Base-by-base conservation (phyloP, 92 coral and sea anemone species). In the Bergia puertoricense region DNA sequence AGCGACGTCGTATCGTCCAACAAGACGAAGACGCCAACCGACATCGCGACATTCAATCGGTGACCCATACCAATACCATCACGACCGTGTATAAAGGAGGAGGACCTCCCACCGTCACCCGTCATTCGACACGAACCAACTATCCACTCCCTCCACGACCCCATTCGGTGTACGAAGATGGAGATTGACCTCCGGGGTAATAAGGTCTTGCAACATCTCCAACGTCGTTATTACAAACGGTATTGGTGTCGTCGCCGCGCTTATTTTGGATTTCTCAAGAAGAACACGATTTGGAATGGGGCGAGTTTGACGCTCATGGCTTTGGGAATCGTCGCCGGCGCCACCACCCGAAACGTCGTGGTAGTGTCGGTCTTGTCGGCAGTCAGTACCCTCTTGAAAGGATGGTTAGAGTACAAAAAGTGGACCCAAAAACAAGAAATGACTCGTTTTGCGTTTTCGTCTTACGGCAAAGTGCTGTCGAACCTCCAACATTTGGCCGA, bases 11-110 rank as follows among this genome's bases (percentile, higher is more conserved):
- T 18, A 67, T 67, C 8, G 73, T 67, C 73, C 73, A 67, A 67
- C 73, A 67, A 23, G 73, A 67, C 73, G 73, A 67, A 67, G 73
- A 67, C n/a, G 73, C 73, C 73, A 67, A 67, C 73, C 73, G 73
- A 67, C 73, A 67, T 67, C 73, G 73, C 73, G 37, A 67, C 73
- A 67, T 50, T 50, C 56, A 50, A 50, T 50, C 56, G 56, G 56
- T 50, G 56, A 50, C 56, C 56, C 56, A 50, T 50, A 50, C 56
- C 56, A 50, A 50, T 50, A 50, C 56, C 56, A 50, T 50, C 56
- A 50, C 56, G 56, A 50, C 56, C 56, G 56, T 50, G 56, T 50
- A 50, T 50, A 50, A 50, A 50, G 56, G 56, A 50, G 56, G 73
- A 67, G 37, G 73, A 67, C 73, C 73, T 6, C 73, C 73, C 73